Evolutionary conservation across 2,888 invertebrate genomes (phyloP), one percentile per base, ranked within the genome.

Genomic region (Muscina levida): DNA sequence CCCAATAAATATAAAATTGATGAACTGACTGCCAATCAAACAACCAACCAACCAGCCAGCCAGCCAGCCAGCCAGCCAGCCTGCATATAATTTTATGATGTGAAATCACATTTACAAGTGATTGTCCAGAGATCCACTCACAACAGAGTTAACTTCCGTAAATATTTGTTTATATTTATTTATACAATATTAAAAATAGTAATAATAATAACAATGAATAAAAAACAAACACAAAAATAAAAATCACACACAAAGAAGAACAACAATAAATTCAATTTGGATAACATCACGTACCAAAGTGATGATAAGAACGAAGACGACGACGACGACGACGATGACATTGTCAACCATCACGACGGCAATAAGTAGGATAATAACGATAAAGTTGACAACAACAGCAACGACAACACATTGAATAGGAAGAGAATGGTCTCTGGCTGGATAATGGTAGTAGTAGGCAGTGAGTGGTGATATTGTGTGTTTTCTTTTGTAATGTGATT

Each of bases 181-280:
- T 48, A 15, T 48, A 19, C 46, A 48, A 19, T 48, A 48, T 48
- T 19, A 17, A 48, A 48, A 48, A 48, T 19, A 48, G 19, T 19
- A 48, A 19, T 48, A 17, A 48, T 31, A 31, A 31, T 8, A 31
- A 31, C 19, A 48, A 48, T 48, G n/a, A n/a, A n/a, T n/a, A n/a
- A 48, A 48, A 19, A 19, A 19, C 10, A 48, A 48, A 48, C 10
- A 46, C 17, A 19, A 48, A 5, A 19, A 48, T 15, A 48, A 5
- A 5, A 48, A 48, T 17, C 31, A 31, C 4, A 31, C 8, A 31
- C 31, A 31, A 31, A 31, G 31, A 31, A 31, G 8, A 19, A 19
- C 48, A 19, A 48, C 48, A 48, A 48, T 17, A 48, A 48, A 48
- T 48, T 48, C 17, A 48, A 48, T 48, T 48, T 48, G 48, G 19